Conservation (phyloP, 2,797 vertebrate genomes). For the Dermochelys coriacea region DNA sequence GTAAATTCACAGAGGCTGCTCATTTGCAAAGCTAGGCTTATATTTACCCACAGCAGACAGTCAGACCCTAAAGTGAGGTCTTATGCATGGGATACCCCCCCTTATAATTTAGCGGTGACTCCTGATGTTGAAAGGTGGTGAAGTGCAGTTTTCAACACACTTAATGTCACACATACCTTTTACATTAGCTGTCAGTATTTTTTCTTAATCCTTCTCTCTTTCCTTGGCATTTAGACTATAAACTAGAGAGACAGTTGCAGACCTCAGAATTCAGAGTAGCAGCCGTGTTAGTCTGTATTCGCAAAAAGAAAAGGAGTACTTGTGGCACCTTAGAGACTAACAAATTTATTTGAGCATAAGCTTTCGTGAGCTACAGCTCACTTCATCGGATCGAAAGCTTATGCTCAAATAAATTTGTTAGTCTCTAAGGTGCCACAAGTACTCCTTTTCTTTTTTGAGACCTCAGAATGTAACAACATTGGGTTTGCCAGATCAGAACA, state of each 20-base stretch:
- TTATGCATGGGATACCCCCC: background rate
- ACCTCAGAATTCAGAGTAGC: background rate
- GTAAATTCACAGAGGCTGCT: constrained; percentile 43
- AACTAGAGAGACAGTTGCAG: background rate
- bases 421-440: no score
- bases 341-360: no score
- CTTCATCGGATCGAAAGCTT: no score
- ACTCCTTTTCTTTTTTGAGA: no score
- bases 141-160: background rate
- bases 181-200: constrained; percentile 6
- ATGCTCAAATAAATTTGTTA: no score
- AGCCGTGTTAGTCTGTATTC: no score
- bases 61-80: constrained; percentile 7
- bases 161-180: background rate
- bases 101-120: background rate
- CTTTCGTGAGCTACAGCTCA: no score
- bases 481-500: background rate
- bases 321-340: no score
- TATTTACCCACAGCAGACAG: background rate
- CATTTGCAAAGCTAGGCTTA: constrained; percentile 11
- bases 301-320: no score
- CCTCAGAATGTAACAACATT: background rate
- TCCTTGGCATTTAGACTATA: background rate
- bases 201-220: constrained; percentile 36
- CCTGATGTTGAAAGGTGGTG: background rate